Evolutionary conservation across 2,888 invertebrate genomes (phyloP).

Genomic region (Drosophila paranaensis): DNA sequence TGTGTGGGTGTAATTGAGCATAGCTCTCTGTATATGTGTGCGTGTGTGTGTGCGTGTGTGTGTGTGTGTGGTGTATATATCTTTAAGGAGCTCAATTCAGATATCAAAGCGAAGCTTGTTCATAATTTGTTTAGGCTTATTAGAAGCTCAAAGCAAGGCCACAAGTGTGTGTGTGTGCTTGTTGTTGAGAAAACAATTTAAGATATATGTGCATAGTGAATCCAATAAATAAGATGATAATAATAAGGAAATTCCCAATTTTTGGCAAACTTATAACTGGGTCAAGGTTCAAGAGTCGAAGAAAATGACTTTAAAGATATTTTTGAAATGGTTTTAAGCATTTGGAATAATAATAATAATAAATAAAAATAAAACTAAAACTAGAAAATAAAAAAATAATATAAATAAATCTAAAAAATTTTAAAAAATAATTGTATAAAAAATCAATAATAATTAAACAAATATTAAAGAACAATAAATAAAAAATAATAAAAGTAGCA

Average conservation of each 20-base stretch:
- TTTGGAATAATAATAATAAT: no score
- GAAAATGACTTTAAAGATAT: no score
- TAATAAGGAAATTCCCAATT: background rate
- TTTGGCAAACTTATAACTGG: background rate
- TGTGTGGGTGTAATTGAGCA: background rate
- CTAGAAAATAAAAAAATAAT: no score
- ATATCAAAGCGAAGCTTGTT: constrained; percentile 13
- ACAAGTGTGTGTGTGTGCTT: background rate
- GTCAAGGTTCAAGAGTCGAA: background rate
- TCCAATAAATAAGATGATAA: background rate
- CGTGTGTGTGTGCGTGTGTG: background rate
- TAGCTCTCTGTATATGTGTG: background rate
- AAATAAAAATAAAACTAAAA: no score
- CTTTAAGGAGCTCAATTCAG: background rate
- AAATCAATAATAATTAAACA: no score
- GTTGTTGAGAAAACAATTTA: background rate
- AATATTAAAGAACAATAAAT: no score
- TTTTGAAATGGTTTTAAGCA: no score
- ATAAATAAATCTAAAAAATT: no score
- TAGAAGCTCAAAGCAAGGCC: constrained; percentile 11
- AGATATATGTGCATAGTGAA: background rate
- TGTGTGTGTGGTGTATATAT: background rate
- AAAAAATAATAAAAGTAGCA: no score
- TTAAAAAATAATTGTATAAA: no score
- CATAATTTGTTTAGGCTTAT: constrained; percentile 24